phyloP scores from a whole-genome alignment of 2,888 invertebrate species.

The Ischnus inquisitorius region DNA sequence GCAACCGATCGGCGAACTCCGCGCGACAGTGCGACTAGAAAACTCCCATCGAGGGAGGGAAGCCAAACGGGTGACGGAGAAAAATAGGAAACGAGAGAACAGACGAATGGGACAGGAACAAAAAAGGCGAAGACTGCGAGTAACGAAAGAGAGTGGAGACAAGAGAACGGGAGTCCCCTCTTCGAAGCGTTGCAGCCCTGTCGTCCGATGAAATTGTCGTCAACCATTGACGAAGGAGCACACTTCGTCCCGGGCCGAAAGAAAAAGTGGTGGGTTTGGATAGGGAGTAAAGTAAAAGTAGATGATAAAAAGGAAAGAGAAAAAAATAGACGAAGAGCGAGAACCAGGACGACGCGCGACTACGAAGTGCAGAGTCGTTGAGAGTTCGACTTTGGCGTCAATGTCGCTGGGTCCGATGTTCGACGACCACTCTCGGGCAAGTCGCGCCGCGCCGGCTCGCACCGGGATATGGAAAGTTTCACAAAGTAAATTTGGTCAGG shows the following conservation, averaged over 20 bases:
- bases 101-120: slow-evolving; percentile 10
- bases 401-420: slow-evolving; percentile 17
- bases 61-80: slow-evolving; percentile 7
- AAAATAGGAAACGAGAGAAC: not conserved
- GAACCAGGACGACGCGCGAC: not conserved
- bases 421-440: not conserved
- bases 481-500: slow-evolving; percentile 81
- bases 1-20: slow-evolving; percentile 46
- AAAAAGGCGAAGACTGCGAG: slow-evolving; percentile 7
- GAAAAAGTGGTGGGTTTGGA: slow-evolving; percentile 7
- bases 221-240: slow-evolving; percentile 41
- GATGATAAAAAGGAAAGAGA: not conserved
- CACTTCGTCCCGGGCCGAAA: slow-evolving; percentile 2
- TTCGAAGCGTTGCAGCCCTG: slow-evolving; percentile 24
- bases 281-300: slow-evolving; percentile 23
- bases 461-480: slow-evolving; percentile 78
- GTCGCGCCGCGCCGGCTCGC: slow-evolving; percentile 4
- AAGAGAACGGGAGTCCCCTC: slow-evolving; percentile 11
- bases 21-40: slow-evolving; percentile 24
- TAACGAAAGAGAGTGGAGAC: slow-evolving; percentile 2
- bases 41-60: slow-evolving; percentile 4
- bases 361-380: slow-evolving; percentile 6
- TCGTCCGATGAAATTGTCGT: slow-evolving; percentile 58
- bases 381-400: slow-evolving; percentile 49
- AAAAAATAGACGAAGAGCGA: slow-evolving; percentile 19